Evolutionary conservation across 1,140 invertebrate species (phyloP), one percentile per base, ranked within the genome.

Genomic region (Macrobrachium nipponense): DNA sequence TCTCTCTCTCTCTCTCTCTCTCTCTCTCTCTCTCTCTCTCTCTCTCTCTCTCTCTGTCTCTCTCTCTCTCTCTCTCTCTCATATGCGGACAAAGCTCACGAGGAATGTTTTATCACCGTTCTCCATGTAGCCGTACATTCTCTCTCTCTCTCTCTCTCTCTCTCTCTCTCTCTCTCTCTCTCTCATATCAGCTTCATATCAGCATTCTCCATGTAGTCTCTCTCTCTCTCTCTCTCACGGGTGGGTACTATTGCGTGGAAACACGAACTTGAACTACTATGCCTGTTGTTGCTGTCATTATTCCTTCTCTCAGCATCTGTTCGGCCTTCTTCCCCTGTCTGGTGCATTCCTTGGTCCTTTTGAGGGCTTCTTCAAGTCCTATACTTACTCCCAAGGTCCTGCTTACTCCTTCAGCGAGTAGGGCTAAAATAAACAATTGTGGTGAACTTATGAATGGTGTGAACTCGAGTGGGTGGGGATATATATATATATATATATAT

Each of bases 191-290:
- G 2, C 20, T 18, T 36, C 20, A 2, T 62, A 23, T 23, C 7
- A 23, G 20, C 15, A 8, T 11, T 58, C 10, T 20, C 36, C 18
- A 27, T 70, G 17, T 27, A 2, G n/a, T 23, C 17, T 68, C 66
- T n/a, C 78, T 14, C 70, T 8, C 70, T 8, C 7, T 72, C 70
- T 72, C 70, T 72, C 70, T 27, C 70, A 70, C 20, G 18, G n/a
- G 4, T 20, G 12, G 14, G n/a, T 20, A 23, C 20, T 12, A 8
- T 36, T 36, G 27, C 2, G 66, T 11, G 4, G n/a, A 70, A 6
- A 36, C 20, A 6, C 5, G n/a, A 23, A n/a, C 66, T 70, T 36
- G 27, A 36, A 36, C 27, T 6, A 36, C 27, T 6, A 4, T 70
- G 12, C 23, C n/a, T 70, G 51, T 14, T 23, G 0, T 70, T 36